A percentile compares a stretch with the other conserved stretches of the same genome.
These are phyloP conservation scores for Furnarius figulus DNA, from an alignment of 2,113 vertebrate species.

Conservation along the genomic window DNA sequence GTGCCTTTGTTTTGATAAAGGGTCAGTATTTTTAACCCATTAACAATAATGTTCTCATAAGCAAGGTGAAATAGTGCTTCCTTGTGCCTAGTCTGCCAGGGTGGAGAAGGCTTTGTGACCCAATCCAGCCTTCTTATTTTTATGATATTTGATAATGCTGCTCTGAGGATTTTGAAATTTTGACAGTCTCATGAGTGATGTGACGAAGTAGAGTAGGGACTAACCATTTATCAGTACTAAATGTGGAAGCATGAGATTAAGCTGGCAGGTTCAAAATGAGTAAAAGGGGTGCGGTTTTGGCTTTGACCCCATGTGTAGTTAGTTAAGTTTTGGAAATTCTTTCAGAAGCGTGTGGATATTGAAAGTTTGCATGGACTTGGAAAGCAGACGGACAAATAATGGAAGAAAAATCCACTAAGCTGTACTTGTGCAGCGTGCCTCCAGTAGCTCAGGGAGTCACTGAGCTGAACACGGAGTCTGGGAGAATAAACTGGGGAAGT, in stretches of 20 bases:
- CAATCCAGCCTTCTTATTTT: background rate
- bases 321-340: constrained; percentile 21
- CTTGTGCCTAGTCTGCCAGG: background rate
- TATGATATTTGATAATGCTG: background rate
- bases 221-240: background rate
- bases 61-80: background rate
- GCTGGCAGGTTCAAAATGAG: background rate
- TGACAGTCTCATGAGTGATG: background rate
- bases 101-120: background rate
- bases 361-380: background rate
- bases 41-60: background rate
- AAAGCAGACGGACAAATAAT: background rate
- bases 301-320: background rate
- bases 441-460: background rate
- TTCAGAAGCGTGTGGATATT: background rate
- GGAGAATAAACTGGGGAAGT: background rate
- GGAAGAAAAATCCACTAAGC: background rate
- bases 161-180: background rate
- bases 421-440: background rate
- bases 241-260: background rate
- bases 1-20: background rate
- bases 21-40: background rate
- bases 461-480: background rate
- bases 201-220: background rate
- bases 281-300: background rate